Base-by-base conservation (phyloP, 2,888 invertebrate genomes). In the Drosophila mimica region DNA sequence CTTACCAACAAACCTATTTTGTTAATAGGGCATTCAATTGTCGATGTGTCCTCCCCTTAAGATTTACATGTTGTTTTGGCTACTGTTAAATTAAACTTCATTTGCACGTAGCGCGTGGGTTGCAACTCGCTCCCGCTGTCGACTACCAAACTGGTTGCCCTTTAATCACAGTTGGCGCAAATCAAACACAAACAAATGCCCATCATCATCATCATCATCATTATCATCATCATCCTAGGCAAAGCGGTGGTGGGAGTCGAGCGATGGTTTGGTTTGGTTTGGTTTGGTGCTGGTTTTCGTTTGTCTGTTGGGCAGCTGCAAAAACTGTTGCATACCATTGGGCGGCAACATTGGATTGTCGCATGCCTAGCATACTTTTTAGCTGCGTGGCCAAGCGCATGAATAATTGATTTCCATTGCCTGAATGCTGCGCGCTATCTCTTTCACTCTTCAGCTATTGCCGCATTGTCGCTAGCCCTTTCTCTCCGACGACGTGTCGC, bases 371-470 rank as follows among this genome's bases (percentile, higher is more conserved):
- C 83, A 83, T 83, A 83, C 82, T 84, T 82, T 83, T 79, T 74
- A 85, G 87, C 86, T 72, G 74, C 74, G 83, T 86, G 84, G 76
- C 76, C 80, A 74, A 81, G 91, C 86, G 84, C 74, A 90, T 91
- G 88, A 90, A 91, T 87, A 90, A 90, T 91, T 90, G 91, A 91
- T 90, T 83, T 91, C 89, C 87, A 91, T 89, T 76, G 81, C 85
- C 74, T 65, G 62, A 78, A 73, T 72, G 69, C 66, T 48, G 74
- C 65, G 69, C 57, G 25, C 38, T 68, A 56, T 31, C 33, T 33
- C 38, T 17, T 54, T 31, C 34, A n/a, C 49, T 43, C 51, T 57
- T 30, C 6, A 30, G 30, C 30, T 33, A 13, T 33, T 36, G 28
- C 54, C 17, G 48, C 25, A 11, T 40, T 28, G 5, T n/a, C 28